Conservation (phyloP, 1,140 invertebrate genomes). For the Thaumetopoea pityocampa region DNA sequence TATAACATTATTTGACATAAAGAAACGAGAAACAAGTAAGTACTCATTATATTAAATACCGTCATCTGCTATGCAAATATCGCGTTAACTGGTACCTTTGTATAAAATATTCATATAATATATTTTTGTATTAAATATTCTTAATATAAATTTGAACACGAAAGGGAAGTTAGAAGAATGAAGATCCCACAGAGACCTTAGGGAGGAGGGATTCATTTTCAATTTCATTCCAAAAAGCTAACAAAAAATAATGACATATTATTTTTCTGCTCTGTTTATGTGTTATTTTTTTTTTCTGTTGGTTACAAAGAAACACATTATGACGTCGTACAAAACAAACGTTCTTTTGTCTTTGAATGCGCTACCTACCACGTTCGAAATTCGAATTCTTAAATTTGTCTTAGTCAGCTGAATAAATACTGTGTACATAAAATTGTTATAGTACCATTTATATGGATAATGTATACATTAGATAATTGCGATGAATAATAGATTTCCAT, state of each 20-base stretch:
- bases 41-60: no score
- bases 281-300: slow-evolving; percentile 12
- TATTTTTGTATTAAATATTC: no score
- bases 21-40: no score
- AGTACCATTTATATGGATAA: slow-evolving; percentile 19
- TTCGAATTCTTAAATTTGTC: slow-evolving; percentile 10
- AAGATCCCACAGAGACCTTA: slow-evolving; percentile 3
- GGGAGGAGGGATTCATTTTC: no score
- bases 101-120: no score
- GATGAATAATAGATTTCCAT: slow-evolving; percentile 12
- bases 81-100: no score
- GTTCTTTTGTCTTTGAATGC: slow-evolving; percentile 7
- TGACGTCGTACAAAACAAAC: slow-evolving; percentile 10
- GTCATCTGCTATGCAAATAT: no score
- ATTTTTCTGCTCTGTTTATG: slow-evolving; percentile 17
- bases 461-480: slow-evolving; percentile 17
- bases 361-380: slow-evolving; percentile 1
- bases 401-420: slow-evolving; percentile 12
- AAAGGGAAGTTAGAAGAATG: slow-evolving; percentile 1
- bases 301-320: slow-evolving; percentile 9
- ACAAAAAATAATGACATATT: slow-evolving; percentile 22
- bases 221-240: slow-evolving; percentile 6
- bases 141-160: slow-evolving; percentile 14
- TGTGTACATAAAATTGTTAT: no score
- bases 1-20: no score